These are phyloP conservation scores for Leptopilina syphax DNA, from an alignment of 2,888 invertebrate species.

Conservation along the genomic window DNA sequence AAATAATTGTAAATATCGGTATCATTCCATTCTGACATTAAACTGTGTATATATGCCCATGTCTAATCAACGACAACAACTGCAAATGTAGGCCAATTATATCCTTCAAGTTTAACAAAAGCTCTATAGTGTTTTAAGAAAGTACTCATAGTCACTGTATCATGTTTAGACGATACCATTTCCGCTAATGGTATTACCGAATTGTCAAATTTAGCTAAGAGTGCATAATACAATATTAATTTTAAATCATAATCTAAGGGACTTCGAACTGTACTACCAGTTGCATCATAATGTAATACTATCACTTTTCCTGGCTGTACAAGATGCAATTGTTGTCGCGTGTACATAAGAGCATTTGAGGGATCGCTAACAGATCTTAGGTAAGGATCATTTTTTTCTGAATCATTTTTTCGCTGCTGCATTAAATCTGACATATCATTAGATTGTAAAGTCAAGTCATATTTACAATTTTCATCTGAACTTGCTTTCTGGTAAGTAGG, in stretches of 20 bases:
- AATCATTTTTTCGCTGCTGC: not conserved
- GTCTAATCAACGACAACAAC: constrained; percentile 33
- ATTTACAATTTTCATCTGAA: constrained; percentile 25
- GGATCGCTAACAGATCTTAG: constrained; percentile 19
- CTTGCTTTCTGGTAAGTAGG: constrained; percentile 26
- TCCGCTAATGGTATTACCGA: constrained; percentile 32
- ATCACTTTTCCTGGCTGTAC: not conserved
- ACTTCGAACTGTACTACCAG: constrained; percentile 16
- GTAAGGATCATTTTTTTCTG: constrained; percentile 32
- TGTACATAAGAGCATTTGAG: not conserved
- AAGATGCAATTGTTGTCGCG: not conserved
- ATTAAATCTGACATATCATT: constrained; percentile 39
- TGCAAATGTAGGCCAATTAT: constrained; percentile 16
- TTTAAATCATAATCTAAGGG: constrained; percentile 20
- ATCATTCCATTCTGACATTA: constrained; percentile 21
- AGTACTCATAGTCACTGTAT: not conserved
- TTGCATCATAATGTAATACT: constrained; percentile 40
- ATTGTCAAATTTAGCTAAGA: constrained; percentile 4
- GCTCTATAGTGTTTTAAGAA: constrained; percentile 17
- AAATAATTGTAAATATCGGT: constrained; percentile 2
- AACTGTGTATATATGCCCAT: constrained; percentile 18
- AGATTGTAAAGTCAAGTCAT: constrained; percentile 22
- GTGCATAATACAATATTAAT: constrained; percentile 40
- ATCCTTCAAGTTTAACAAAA: not conserved
- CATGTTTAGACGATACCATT: constrained; percentile 29